These are phyloP conservation scores for Isurus oxyrinchus DNA, from an alignment of 2,113 vertebrate genomes.

Conservation along the genomic window DNA sequence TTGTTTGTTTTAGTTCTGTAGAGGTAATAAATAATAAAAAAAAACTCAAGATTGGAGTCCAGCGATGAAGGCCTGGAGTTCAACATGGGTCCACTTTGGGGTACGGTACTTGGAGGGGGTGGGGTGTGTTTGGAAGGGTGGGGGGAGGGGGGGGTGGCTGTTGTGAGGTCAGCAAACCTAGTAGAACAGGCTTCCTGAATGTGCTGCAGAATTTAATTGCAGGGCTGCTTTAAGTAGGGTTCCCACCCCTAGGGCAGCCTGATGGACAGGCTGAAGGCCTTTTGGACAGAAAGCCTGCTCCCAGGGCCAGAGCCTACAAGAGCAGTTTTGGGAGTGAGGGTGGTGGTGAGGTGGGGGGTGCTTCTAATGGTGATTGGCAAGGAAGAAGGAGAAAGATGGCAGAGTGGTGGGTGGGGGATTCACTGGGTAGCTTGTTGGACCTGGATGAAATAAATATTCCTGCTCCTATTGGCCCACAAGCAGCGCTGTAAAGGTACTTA, in stretches of 20 bases:
- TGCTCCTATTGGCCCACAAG: background rate
- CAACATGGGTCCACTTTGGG: too few relatives aligned
- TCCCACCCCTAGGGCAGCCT: background rate
- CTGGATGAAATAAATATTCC: too few relatives aligned
- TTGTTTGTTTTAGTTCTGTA: background rate
- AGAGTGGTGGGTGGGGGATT: background rate
- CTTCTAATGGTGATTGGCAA: background rate
- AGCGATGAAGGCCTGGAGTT: background rate
- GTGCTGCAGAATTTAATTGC: background rate
- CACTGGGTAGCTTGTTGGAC: background rate
- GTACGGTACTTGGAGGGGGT: too few relatives aligned
- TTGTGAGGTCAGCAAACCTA: too few relatives aligned
- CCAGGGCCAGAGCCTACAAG: background rate
- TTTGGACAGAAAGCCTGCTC: too few relatives aligned
- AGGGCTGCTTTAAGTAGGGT: background rate
- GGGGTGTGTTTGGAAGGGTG: too few relatives aligned
- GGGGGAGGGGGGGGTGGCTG: too few relatives aligned
- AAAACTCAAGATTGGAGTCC: background rate
- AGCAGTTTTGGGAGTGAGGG: background rate
- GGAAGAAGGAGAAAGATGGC: background rate
- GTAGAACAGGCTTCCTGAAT: too few relatives aligned
- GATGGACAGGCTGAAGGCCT: background rate
- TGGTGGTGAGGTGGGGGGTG: too few relatives aligned
- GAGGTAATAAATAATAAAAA: background rate
- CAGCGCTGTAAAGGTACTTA: background rate